Base-by-base conservation (phyloP, 2,113 vertebrate species). In the Cephalopholis sonnerati region DNA sequence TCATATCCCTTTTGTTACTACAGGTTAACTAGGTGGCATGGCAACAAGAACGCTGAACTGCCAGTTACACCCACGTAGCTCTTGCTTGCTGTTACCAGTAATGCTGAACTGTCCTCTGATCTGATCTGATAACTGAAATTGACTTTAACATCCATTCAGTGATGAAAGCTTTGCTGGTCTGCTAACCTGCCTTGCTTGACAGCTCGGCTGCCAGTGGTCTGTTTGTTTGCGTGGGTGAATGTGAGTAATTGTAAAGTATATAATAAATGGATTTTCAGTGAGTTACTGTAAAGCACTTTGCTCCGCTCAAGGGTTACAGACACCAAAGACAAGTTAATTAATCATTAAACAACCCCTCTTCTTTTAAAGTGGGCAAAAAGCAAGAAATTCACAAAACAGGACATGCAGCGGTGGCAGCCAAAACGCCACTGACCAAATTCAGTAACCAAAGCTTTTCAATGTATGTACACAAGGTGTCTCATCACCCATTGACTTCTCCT, bases 401-500 rank as follows among this genome's bases (percentile, higher is more conserved):
- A 2, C 25, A 48, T n/a, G n/a, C 32, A 20, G 24, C 2, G 20
- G 44, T 36, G 24, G 15, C 13, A 32, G 51, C 29, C n/a, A 39
- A 25, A 62, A 27, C 58, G 27, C 41, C 39, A 50, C 70, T 39
- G 36, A 69, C n/a, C 68, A 48, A 81, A 67, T 29, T 79, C 29
- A 70, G 39, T 6, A 53, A 51, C 63, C 46, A 36, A n/a, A 70
- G 24, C 72, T 44, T 67, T 77, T 79, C 51, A 32, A 22, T 63
- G 44, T 36, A 65, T 82, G 39, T 62, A 61, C 44, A 84, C 51
- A 57, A 79, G 73, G 62, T 67, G 59, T 74, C 88, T 80, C 68
- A 83, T 72, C 69, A 63, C 82, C 64, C 77, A 63, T 25, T 84
- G 71, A 91, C 73, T 72, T 79, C 74, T 66, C 69, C 65, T 81